phyloP scores from a whole-genome alignment of 2,113 vertebrate species.

The Phylloscopus trochilus region DNA sequence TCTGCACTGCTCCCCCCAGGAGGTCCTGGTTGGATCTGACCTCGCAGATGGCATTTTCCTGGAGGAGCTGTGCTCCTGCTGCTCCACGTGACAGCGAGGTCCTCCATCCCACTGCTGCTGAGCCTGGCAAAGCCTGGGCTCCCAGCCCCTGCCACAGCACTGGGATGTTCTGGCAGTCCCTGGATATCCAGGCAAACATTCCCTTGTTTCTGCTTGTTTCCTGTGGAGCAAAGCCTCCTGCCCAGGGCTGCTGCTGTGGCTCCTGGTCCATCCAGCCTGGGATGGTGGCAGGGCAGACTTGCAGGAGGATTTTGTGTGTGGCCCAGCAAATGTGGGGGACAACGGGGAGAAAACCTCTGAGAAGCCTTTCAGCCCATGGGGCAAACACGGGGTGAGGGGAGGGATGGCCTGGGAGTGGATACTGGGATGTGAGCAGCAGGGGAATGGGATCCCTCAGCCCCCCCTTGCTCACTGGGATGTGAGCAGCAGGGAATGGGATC shows the following conservation, averaged over 20 bases:
- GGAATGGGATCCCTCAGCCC: neutral
- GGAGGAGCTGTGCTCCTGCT: neutral
- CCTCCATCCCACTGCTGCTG: neutral
- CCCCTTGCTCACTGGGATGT: neutral
- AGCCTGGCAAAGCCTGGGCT: neutral
- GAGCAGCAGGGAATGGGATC: neutral
- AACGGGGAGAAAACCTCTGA: neutral
- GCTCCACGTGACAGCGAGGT: neutral
- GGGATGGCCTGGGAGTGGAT: neutral
- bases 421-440: accelerated
- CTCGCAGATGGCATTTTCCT: neutral
- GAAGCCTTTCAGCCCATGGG: neutral
- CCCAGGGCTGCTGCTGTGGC: neutral
- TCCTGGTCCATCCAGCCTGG: accelerated
- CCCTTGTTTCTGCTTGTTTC: no score
- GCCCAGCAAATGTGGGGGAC: neutral
- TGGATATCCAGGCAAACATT: no score
- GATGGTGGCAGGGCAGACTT: neutral
- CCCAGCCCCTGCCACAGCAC: neutral
- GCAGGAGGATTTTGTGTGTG: neutral
- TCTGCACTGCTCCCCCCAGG: neutral
- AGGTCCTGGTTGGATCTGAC: neutral
- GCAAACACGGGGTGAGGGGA: neutral
- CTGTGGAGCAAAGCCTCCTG: neutral
- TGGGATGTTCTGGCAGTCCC: neutral